phyloP scores from a whole-genome alignment of 53 echinoderm and acorn worm genomes.

The Echinometra lucunter region DNA sequence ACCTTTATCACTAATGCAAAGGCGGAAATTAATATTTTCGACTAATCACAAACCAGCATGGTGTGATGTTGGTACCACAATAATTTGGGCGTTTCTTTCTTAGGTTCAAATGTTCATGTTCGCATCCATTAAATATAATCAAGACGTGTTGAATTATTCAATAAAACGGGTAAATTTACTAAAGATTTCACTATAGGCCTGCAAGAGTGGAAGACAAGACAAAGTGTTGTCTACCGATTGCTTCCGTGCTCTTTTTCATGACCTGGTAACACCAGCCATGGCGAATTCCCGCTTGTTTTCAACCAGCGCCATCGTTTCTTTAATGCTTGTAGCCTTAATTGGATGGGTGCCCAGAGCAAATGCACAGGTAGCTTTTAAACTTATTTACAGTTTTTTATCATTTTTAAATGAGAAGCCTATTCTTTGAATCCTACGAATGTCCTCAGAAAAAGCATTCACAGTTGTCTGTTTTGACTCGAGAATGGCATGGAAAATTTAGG shows the following conservation, averaged over 20 bases:
- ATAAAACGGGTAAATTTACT: background rate
- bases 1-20: background rate
- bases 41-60: background rate
- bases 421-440: too few species aligned
- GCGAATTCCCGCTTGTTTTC: background rate
- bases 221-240: background rate
- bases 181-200: background rate
- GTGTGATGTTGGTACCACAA: background rate
- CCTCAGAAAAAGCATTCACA: too few species aligned
- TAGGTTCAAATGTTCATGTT: background rate
- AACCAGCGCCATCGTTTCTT: background rate
- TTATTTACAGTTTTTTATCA: background rate
- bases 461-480: too few species aligned
- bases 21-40: background rate
- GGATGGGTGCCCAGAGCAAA: background rate
- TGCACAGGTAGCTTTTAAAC: background rate
- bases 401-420: background rate
- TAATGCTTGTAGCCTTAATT: background rate
- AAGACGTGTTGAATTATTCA: background rate
- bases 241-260: background rate
- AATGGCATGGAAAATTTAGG: too few species aligned
- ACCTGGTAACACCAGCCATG: background rate
- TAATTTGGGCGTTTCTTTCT: background rate
- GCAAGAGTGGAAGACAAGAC: background rate
- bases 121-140: background rate